A percentile compares a stretch with the other conserved stretches of the same genome.
Conservation (phyloP, 2,888 invertebrate species). For the Eledona agricola region DNA sequence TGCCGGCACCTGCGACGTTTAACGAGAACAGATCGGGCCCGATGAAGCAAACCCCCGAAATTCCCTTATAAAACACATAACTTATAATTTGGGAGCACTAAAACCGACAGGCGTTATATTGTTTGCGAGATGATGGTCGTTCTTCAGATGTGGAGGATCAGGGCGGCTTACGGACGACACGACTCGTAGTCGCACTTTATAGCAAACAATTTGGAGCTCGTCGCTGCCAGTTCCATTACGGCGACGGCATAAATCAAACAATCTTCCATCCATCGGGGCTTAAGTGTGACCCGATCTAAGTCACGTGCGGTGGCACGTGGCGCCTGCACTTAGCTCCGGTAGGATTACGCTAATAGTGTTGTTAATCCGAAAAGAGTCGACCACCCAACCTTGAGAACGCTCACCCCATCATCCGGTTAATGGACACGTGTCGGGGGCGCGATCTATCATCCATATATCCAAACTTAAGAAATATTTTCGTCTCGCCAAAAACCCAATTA, state of each 20-base stretch:
- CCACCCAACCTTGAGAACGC: conserved; percentile 32
- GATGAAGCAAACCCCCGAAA: conserved; percentile 52
- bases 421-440: too few species aligned
- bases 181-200: conserved; percentile 9
- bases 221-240: too few species aligned
- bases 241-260: conserved; percentile 52
- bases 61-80: conserved; percentile 60
- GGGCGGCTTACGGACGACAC: conserved; percentile 34
- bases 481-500: conserved; percentile 53
- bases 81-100: conserved; percentile 60
- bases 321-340: conserved; percentile 43
- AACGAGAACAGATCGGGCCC: conserved; percentile 41
- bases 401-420: too few species aligned
- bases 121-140: conserved; percentile 58
- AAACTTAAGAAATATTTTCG: conserved; percentile 43
- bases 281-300: conserved; percentile 46
- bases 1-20: conserved; percentile 11
- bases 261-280: conserved; percentile 46
- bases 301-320: conserved; percentile 53
- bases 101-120: conserved; percentile 60
- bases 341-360: conserved; percentile 62
- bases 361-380: conserved; percentile 57
- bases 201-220: conserved; percentile 27
- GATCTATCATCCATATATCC: too few species aligned
- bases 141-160: conserved; percentile 43